Evolutionary conservation across 2,888 invertebrate genomes (phyloP), one percentile per base, ranked within the genome.

Genomic region (Venusia cambrica): DNA sequence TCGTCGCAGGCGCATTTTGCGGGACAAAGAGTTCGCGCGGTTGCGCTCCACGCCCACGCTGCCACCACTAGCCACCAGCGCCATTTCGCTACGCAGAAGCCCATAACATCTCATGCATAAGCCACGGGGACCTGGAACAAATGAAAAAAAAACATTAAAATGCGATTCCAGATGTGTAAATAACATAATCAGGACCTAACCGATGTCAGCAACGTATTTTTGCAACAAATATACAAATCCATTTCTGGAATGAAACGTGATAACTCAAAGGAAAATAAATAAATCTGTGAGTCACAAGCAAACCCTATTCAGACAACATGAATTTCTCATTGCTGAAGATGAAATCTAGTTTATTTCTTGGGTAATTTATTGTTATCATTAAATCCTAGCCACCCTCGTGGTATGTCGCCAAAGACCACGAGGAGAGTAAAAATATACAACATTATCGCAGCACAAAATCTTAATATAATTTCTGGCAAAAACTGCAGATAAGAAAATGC

Each of bases 1-100:
- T 96, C 95, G 87, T 93, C 91, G 88, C 96, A 96, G 46, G 89
- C 89, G 75, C 96, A 96, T 57, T 92, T 91, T 37, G 92, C 89
- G 26, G 96, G 96, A 71, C 96, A 96, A 46, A 94, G 89, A 37
- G 90, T 90, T 57, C 87, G 84, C 42, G 88, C 88, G 21, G 87
- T 62, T 33, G 77, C 79, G 53, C 90, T 80, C 87, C 88, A 84
- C 64, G 88, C 74, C 76, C 87, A 80, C 52, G 87, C 87, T 53
- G 77, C 75, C 67, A 88, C 87, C 75, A 89, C 89, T 75, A 85
- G 70, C 73, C 79, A 76, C 78, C 81, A 78, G 57, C 78, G 76
- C 83, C 87, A 84, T 69, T 79, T 78, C 69, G 78, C 79, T 80
- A 80, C 64, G 71, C 79, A 73, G 73, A 73, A 79, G 75, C 85